Conservation (phyloP, 1,140 invertebrate genomes). For the Dendroctonus ponderosae region DNA sequence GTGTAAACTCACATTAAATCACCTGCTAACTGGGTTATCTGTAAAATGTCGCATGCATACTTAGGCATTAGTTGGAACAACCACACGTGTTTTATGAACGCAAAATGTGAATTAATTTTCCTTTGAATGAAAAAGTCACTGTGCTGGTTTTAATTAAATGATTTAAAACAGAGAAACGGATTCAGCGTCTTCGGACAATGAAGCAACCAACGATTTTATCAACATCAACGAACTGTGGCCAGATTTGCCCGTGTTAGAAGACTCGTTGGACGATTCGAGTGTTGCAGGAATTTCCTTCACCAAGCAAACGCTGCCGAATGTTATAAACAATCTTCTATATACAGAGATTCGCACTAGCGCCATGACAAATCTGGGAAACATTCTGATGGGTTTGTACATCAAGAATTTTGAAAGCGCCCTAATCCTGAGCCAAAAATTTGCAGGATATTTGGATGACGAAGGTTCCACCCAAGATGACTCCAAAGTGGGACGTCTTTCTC, state of each 20-base stretch:
- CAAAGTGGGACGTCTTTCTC: slow-evolving; percentile 52
- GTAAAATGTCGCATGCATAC: too few relatives aligned
- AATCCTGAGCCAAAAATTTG: background rate
- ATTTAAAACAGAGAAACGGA: too few relatives aligned
- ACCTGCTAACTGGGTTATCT: too few relatives aligned
- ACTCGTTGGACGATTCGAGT: slow-evolving; percentile 3
- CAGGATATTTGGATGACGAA: slow-evolving; percentile 15
- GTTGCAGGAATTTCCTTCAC: slow-evolving; percentile 14
- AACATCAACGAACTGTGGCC: slow-evolving; percentile 23
- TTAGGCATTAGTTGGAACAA: too few relatives aligned
- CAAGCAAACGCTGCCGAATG: slow-evolving; percentile 14
- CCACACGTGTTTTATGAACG: too few relatives aligned
- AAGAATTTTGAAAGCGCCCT: background rate
- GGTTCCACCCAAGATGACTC: slow-evolving; percentile 50
- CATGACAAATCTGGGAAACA: slow-evolving; percentile 32
- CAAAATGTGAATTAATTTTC: too few relatives aligned
- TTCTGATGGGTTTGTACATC: slow-evolving; percentile 13
- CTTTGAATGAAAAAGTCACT: too few relatives aligned
- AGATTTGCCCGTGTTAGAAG: slow-evolving; percentile 9
- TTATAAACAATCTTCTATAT: slow-evolving; percentile 20
- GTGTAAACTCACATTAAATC: too few relatives aligned
- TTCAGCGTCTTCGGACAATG: too few relatives aligned
- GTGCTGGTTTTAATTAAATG: too few relatives aligned
- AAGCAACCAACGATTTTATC: too few relatives aligned
- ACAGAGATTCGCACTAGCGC: slow-evolving; percentile 20